Evolutionary conservation across 2,113 vertebrate species (phyloP), one percentile per base, ranked within the genome.

Genomic region (Cheilinus undulatus): DNA sequence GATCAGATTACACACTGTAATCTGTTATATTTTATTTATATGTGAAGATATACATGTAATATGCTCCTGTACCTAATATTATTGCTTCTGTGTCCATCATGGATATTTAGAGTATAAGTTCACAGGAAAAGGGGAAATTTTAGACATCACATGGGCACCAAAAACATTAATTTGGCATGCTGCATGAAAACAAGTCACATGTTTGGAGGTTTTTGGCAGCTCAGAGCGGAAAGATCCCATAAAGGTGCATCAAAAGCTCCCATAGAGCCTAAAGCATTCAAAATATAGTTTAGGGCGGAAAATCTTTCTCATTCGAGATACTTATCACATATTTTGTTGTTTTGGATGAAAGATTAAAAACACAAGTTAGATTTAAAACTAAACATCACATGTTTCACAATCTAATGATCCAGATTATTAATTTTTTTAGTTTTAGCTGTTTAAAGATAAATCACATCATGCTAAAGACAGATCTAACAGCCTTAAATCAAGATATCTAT

Each of bases 1-100:
- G 52, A 64, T 57, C 85, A 80, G 87, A 85, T 87, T 87, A 87
- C 79, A 60, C 73, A 14, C 78, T 69, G 65, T 87, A 76, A 87
- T 84, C 87, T 69, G 40, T 51, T 54, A 30, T 49, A 52, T 65
- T 45, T 22, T 7, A 63, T 67, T 36, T 42, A 12, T 60, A 72
- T 15, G 54, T 43, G 59, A 28, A 22, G 17, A 23, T 59, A 59
- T 63, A 71, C 66, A 43, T 73, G 69, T 51, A 67, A 73, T 73
- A 34, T 58, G 58, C 48, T 58, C 54, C 38, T 10, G 19, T n/a
- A 34, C 28, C 30, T 26, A 45, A 38, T 24, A 54, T 32, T 36
- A 19, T 26, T 1, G 11, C 36, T 52, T 8, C 24, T 2, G 7
- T 30, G 3, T 30, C n/a, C n/a, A n/a, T n/a, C n/a, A n/a, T n/a